Percentiles rank a stretch among this genome's conserved stretches.
Conservation (phyloP, 2,888 invertebrate genomes). For the Volucella zonaria region DNA sequence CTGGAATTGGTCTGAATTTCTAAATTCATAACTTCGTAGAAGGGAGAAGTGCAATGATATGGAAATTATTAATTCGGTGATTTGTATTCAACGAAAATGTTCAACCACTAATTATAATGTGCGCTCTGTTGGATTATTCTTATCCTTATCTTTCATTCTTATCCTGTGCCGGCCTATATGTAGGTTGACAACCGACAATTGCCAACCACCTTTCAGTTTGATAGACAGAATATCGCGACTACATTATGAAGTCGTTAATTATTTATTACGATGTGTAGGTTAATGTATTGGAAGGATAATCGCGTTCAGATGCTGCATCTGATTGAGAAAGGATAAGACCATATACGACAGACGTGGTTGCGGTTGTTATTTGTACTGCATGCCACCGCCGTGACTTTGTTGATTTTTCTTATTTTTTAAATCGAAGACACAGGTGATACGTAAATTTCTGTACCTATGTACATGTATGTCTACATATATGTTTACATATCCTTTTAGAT, state of each 20-base stretch:
- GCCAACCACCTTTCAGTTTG: neutral
- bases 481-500: neutral
- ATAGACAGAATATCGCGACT: constrained; percentile 47
- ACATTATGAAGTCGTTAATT: constrained; percentile 70
- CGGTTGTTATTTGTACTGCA: neutral
- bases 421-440: neutral
- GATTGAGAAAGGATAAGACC: constrained; percentile 18
- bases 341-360: constrained; percentile 1
- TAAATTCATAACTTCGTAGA: neutral
- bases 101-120: constrained; percentile 58
- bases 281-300: constrained; percentile 62
- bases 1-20: neutral
- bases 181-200: constrained; percentile 4
- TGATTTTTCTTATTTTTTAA: neutral
- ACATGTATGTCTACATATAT: neutral
- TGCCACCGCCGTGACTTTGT: neutral
- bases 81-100: constrained; percentile 68
- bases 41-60: constrained; percentile 50
- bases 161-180: constrained; percentile 33
- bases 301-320: constrained; percentile 35
- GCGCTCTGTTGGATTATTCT: neutral
- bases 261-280: constrained; percentile 62
- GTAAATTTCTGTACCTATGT: neutral
- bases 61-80: constrained; percentile 71
- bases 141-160: neutral